Percentiles rank a stretch among this genome's conserved stretches.
phyloP scores from a whole-genome alignment of 2,888 invertebrate genomes.

The Drosophila kokeensis region DNA sequence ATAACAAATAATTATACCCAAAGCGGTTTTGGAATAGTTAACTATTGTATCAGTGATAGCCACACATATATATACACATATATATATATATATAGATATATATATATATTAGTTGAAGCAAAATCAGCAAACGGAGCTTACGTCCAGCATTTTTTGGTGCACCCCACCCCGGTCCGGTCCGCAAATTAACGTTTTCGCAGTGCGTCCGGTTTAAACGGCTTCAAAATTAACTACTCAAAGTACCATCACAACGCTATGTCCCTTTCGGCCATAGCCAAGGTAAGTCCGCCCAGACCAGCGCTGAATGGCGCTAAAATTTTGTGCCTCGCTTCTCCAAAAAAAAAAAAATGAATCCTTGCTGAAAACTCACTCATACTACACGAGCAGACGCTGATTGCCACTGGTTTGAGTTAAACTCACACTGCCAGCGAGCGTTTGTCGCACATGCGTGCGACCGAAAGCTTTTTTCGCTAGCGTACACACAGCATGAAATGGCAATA shows the following conservation, averaged over 20 bases:
- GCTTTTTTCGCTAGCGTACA: slow-evolving; percentile 51
- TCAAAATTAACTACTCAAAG: slow-evolving; percentile 89
- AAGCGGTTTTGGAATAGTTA: not conserved
- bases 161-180: slow-evolving; percentile 26
- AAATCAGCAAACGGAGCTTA: slow-evolving; percentile 12
- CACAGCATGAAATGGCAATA: slow-evolving; percentile 28
- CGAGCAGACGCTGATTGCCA: slow-evolving; percentile 22
- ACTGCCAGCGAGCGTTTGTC: slow-evolving; percentile 37
- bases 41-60: slow-evolving; percentile 1
- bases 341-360: slow-evolving; percentile 32
- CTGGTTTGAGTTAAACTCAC: slow-evolving; percentile 66
- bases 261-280: slow-evolving; percentile 88
- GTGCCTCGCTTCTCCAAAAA: slow-evolving; percentile 35
- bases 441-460: slow-evolving; percentile 48
- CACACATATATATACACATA: not conserved
- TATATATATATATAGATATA: not conserved
- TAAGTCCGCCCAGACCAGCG: slow-evolving; percentile 81
- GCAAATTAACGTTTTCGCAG: slow-evolving; percentile 38
- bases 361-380: slow-evolving; percentile 69
- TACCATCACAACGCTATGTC: slow-evolving; percentile 88
- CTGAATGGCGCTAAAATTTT: slow-evolving; percentile 47
- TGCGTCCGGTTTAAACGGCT: slow-evolving; percentile 80
- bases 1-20: not conserved
- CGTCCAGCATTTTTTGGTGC: slow-evolving; percentile 13
- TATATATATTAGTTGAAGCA: slow-evolving; percentile 1